Conservation (phyloP, 2,797 vertebrate species). For the Micropoecilia bifurca region DNA sequence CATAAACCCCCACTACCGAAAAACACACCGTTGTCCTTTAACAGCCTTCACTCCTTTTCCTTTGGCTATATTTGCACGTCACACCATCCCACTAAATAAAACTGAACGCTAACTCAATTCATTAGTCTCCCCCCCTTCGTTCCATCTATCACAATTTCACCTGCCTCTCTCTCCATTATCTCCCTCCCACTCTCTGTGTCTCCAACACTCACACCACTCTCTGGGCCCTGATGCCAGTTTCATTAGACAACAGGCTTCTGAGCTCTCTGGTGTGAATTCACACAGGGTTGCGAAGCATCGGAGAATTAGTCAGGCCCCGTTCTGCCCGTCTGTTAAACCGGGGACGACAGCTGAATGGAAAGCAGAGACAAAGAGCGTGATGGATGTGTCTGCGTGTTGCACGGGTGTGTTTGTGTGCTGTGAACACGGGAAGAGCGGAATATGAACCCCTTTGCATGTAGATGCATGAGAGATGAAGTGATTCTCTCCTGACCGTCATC, state of each 20-base stretch:
- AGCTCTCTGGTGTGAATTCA: constrained; percentile 40
- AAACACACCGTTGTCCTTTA: constrained; percentile 4
- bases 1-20: background rate
- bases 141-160: constrained; percentile 44
- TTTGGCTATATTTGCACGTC: constrained; percentile 17
- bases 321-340: constrained; percentile 48
- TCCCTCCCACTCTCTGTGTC: constrained; percentile 2
- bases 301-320: constrained; percentile 55
- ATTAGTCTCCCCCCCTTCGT: background rate
- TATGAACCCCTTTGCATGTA: background rate
- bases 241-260: constrained; percentile 57
- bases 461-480: background rate
- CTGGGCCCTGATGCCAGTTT: constrained; percentile 38
- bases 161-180: constrained; percentile 15
- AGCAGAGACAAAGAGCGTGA: constrained; percentile 35
- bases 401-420: constrained; percentile 5
- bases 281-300: constrained; percentile 50
- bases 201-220: constrained; percentile 10
- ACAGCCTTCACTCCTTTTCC: background rate
- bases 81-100: constrained; percentile 15
- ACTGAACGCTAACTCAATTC: constrained; percentile 26
- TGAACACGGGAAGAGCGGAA: background rate
- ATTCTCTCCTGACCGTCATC: background rate
- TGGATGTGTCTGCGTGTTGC: background rate
- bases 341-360: constrained; percentile 20